These are phyloP conservation scores for Avahi laniger DNA, from an alignment of 2,797 vertebrate species.

Conservation along the genomic window DNA sequence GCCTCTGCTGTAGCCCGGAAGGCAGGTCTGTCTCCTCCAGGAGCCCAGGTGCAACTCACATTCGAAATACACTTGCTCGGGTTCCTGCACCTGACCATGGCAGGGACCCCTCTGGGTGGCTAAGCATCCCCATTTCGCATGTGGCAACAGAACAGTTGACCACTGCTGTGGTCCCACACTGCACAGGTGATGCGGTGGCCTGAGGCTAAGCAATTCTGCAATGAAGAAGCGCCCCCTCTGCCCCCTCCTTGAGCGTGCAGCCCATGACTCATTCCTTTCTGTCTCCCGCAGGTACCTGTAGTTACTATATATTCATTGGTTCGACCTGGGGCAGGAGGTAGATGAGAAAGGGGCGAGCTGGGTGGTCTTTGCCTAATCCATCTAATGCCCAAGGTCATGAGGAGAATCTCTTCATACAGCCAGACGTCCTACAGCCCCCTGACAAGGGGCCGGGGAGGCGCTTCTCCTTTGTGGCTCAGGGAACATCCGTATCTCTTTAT, in stretches of 20 bases:
- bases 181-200: fast-evolving
- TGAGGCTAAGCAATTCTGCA: neutral
- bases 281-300: no score
- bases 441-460: fast-evolving
- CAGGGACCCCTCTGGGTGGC: fast-evolving
- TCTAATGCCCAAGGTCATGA: fast-evolving
- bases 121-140: fast-evolving
- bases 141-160: neutral
- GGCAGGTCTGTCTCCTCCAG: neutral
- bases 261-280: neutral
- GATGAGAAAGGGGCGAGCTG: neutral
- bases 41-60: neutral
- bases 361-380: neutral
- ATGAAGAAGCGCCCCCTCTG: fast-evolving
- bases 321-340: neutral
- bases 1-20: fast-evolving
- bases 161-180: no score
- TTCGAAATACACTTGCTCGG: fast-evolving
- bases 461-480: neutral
- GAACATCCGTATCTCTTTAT: fast-evolving
- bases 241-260: fast-evolving
- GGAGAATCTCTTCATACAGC: fast-evolving
- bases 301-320: no score
- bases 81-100: no score
- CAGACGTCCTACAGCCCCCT: fast-evolving